These are phyloP conservation scores for Diorhabda sublineata DNA, from an alignment of 1,140 invertebrate species.

Conservation along the genomic window DNA sequence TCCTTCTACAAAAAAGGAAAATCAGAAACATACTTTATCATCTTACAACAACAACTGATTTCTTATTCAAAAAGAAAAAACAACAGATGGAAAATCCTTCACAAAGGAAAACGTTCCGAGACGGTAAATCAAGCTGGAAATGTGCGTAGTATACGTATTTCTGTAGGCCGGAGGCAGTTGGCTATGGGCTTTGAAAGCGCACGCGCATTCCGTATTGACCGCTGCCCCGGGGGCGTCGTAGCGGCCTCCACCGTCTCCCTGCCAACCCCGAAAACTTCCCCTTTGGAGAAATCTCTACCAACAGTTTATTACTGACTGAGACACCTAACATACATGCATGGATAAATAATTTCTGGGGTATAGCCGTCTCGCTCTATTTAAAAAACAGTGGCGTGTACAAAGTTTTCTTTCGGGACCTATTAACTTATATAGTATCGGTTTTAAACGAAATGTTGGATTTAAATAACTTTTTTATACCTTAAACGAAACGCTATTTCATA, in stretches of 20 bases:
- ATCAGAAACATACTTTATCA: no score
- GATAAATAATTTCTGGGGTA: slow-evolving; percentile 1
- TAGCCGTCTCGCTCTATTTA: neutral
- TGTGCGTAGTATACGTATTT: slow-evolving; percentile 13
- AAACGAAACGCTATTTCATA: no score
- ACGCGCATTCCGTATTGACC: slow-evolving; percentile 13
- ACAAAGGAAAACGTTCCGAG: slow-evolving; percentile 3
- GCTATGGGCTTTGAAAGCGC: neutral
- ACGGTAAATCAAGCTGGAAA: slow-evolving; percentile 17
- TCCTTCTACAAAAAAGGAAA: no score
- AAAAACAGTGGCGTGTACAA: neutral
- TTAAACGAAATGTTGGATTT: no score
- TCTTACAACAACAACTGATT: neutral
- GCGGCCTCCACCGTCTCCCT: slow-evolving; percentile 19
- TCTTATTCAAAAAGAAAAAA: neutral
- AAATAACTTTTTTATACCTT: no score
- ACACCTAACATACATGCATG: slow-evolving; percentile 11
- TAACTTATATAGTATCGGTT: no score
- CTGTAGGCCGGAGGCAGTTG: slow-evolving; percentile 9
- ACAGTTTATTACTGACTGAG: slow-evolving; percentile 11
- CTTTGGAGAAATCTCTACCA: slow-evolving; percentile 22
- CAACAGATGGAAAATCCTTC: neutral
- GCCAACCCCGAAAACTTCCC: slow-evolving; percentile 30
- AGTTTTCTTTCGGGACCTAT: neutral
- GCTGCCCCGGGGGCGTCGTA: slow-evolving; percentile 35